Percentiles rank a stretch among this genome's conserved stretches.
phyloP scores from a whole-genome alignment of 2,797 vertebrate species.

The Sarcophilus harrisii region DNA sequence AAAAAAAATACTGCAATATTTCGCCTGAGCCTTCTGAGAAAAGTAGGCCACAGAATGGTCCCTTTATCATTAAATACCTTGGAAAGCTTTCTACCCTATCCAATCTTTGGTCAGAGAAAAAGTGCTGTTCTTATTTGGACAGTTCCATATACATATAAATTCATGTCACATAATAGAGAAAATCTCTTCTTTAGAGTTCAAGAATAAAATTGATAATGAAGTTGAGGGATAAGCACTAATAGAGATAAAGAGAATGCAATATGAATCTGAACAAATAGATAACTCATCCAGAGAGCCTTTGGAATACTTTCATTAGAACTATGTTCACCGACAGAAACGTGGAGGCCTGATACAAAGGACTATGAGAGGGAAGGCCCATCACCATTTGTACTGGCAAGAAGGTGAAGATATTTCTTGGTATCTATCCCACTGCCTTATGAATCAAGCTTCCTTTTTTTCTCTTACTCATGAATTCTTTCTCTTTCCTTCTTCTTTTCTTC shows the following conservation, averaged over 20 bases:
- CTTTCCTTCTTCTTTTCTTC: neutral
- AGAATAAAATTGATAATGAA: neutral
- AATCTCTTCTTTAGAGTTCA: neutral
- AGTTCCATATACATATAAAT: neutral
- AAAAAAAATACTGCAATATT: neutral
- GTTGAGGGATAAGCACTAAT: neutral
- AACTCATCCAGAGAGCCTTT: neutral
- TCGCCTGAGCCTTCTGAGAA: neutral
- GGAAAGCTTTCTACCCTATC: neutral
- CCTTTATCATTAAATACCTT: neutral
- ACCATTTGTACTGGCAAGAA: neutral
- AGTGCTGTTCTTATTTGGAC: neutral
- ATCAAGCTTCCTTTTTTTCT: neutral
- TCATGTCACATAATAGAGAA: neutral
- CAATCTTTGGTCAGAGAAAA: neutral
- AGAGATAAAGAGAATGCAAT: neutral
- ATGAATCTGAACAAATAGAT: neutral
- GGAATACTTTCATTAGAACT: neutral
- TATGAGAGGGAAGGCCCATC: neutral
- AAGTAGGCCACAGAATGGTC: neutral
- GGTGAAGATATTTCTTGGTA: fast-evolving
- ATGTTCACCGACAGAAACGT: neutral
- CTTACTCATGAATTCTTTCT: neutral
- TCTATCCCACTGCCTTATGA: neutral
- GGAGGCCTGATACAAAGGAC: constrained; percentile 8